Evolutionary conservation across 2,797 vertebrate genomes (phyloP).

Genomic region (Neoniphon sammara): DNA sequence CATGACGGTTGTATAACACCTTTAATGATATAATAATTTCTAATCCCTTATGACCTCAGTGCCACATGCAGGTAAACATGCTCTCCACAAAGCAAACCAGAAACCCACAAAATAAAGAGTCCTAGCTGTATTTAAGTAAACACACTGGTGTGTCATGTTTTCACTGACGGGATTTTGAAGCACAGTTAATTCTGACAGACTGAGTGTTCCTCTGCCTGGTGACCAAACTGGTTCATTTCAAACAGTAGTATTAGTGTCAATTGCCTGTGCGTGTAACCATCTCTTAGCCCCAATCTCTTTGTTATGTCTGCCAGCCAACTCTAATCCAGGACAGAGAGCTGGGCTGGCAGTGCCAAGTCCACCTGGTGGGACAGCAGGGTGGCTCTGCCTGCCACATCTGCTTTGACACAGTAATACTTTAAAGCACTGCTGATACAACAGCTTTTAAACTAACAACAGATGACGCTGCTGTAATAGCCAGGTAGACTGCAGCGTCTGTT

Average conservation of each 20-base stretch:
- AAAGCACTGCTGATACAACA: constrained; percentile 37
- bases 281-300: constrained; percentile 48
- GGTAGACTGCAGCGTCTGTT: background rate
- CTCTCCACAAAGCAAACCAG: background rate
- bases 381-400: constrained; percentile 46
- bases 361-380: constrained; percentile 54
- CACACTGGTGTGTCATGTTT: background rate
- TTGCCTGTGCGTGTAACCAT: constrained; percentile 8
- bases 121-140: constrained; percentile 1
- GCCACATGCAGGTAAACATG: too few species aligned
- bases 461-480: constrained; percentile 7
- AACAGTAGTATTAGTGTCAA: background rate
- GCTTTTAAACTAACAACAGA: constrained; percentile 27
- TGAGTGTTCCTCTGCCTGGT: constrained; percentile 1
- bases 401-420: constrained; percentile 39
- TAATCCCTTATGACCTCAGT: too few species aligned
- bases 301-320: constrained; percentile 46
- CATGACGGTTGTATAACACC: too few species aligned
- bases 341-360: constrained; percentile 41
- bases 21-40: too few species aligned
- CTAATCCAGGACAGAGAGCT: constrained; percentile 42
- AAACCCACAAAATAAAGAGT: background rate
- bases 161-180: background rate
- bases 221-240: constrained; percentile 17
- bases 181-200: background rate